Conservation (phyloP, 2,888 invertebrate genomes). For the Microctonus hyperodae region DNA sequence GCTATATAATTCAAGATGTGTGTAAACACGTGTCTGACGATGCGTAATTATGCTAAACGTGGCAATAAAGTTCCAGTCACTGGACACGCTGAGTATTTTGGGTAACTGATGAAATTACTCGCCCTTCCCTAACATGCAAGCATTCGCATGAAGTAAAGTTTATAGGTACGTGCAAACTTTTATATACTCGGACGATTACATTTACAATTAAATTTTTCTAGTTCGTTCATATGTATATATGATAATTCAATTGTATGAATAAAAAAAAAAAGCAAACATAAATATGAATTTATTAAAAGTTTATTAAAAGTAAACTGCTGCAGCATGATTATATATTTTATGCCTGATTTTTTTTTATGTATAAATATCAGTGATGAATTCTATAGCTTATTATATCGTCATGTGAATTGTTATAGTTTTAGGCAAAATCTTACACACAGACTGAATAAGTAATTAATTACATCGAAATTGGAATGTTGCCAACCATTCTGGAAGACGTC, state of each 20-base stretch:
- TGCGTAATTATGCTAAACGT: conserved; percentile 39
- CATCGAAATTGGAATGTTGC: conserved; percentile 41
- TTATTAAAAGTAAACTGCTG: background rate
- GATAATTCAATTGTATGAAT: conserved; percentile 11
- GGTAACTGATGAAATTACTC: conserved; percentile 45
- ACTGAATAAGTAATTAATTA: conserved; percentile 45
- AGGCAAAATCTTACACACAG: conserved; percentile 27
- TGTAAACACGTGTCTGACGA: conserved; percentile 38
- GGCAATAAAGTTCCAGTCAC: conserved; percentile 35
- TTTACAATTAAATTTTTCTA: conserved; percentile 29
- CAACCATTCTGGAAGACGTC: conserved; percentile 43
- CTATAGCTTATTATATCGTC: conserved; percentile 19
- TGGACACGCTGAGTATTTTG: conserved; percentile 41
- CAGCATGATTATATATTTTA: background rate
- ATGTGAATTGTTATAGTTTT: conserved; percentile 30
- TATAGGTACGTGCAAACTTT: conserved; percentile 21
- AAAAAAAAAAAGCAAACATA: background rate
- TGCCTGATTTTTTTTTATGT: background rate
- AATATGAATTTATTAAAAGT: background rate
- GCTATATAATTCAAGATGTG: conserved; percentile 29
- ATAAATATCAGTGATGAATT: conserved; percentile 23
- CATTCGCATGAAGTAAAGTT: background rate
- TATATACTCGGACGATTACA: conserved; percentile 20
- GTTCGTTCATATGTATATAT: conserved; percentile 6
- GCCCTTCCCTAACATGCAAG: conserved; percentile 20